Conservation (phyloP, 2,888 invertebrate genomes). For the Lordiphosa fenestrarum region DNA sequence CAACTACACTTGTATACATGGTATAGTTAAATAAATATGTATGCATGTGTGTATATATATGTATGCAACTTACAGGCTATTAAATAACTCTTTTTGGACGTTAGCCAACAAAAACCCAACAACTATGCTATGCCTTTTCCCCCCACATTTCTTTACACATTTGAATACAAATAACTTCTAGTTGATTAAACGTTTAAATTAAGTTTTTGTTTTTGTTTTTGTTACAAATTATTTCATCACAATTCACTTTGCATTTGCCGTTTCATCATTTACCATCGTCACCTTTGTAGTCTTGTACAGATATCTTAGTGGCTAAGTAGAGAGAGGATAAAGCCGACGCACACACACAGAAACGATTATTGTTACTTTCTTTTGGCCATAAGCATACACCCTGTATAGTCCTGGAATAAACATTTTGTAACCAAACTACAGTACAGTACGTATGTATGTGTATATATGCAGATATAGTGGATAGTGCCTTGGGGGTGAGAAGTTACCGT, state of each 20-base stretch:
- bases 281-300: constrained; percentile 19
- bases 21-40: constrained; percentile 10
- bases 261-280: constrained; percentile 30
- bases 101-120: constrained; percentile 24
- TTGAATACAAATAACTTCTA: constrained; percentile 5
- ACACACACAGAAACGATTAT: neutral
- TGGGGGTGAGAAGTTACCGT: too few relatives aligned
- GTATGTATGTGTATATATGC: neutral
- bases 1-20: constrained; percentile 20
- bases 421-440: constrained; percentile 6
- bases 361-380: constrained; percentile 48
- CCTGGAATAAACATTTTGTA: constrained; percentile 42
- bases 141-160: neutral
- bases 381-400: constrained; percentile 62
- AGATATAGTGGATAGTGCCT: too few relatives aligned
- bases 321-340: constrained; percentile 23
- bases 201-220: constrained; percentile 18
- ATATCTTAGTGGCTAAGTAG: constrained; percentile 32
- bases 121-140: constrained; percentile 2
- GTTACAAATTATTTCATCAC: constrained; percentile 71
- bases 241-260: constrained; percentile 80
- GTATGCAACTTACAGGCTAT: constrained; percentile 8
- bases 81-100: constrained; percentile 35
- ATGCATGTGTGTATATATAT: constrained; percentile 13
- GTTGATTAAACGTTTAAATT: constrained; percentile 22